phyloP scores from a whole-genome alignment of 2,888 invertebrate genomes.

The Anticlea derivata region DNA sequence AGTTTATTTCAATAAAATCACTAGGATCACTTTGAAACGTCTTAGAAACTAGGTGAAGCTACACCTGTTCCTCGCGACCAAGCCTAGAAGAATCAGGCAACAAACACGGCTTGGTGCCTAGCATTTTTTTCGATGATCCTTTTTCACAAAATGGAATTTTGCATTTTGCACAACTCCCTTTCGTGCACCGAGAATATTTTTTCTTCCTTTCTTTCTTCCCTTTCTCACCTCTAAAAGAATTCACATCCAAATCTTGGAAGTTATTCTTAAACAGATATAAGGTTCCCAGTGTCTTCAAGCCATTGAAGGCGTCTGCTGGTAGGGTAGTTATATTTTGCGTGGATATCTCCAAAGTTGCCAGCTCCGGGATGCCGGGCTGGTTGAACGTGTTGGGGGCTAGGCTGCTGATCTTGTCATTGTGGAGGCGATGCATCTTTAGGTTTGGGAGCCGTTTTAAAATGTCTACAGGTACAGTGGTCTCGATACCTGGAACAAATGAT shows the following conservation, averaged over 20 bases:
- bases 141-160: no score
- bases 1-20: no score
- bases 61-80: no score
- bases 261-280: conserved; percentile 41
- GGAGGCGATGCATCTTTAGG: not conserved
- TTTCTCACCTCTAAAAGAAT: conserved; percentile 10
- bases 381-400: not conserved
- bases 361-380: not conserved
- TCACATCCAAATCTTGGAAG: conserved; percentile 15
- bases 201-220: no score
- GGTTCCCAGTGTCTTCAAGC: conserved; percentile 24
- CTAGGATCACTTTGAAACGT: no score
- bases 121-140: no score
- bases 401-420: not conserved
- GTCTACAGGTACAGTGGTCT: not conserved
- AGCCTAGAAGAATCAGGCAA: no score
- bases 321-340: conserved; percentile 17
- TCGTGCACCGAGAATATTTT: no score
- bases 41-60: no score
- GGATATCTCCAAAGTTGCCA: conserved; percentile 28
- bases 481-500: no score
- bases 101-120: no score
- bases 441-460: not conserved
- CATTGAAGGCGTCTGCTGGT: conserved; percentile 35
- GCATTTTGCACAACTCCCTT: no score